Conservation (phyloP, 2,888 invertebrate species). For the Serrognathus titanus region DNA sequence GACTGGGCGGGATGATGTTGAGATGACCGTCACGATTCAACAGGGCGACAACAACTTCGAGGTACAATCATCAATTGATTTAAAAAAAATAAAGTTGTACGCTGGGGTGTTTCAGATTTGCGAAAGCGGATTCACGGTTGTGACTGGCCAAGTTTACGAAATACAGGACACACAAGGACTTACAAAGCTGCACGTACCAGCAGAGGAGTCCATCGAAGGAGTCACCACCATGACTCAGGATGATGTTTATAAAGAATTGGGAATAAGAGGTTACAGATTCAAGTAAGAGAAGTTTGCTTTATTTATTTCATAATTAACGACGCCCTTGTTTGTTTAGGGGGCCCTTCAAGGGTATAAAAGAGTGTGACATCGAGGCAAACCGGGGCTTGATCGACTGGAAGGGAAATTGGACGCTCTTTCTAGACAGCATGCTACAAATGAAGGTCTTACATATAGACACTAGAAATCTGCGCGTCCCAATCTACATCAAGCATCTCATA, state of each 20-base stretch:
- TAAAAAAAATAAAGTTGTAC: not conserved
- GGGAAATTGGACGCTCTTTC: slow-evolving; percentile 83
- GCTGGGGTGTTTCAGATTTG: slow-evolving; percentile 51
- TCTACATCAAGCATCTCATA: slow-evolving; percentile 20
- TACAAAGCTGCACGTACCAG: not conserved
- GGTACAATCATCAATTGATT: slow-evolving; percentile 17
- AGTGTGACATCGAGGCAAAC: slow-evolving; percentile 35
- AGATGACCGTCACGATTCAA: slow-evolving; percentile 31
- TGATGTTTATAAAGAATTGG: slow-evolving; percentile 66
- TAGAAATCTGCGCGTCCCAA: slow-evolving; percentile 69
- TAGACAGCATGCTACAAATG: slow-evolving; percentile 83
- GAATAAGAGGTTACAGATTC: slow-evolving; percentile 62
- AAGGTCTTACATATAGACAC: slow-evolving; percentile 67
- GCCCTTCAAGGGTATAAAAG: slow-evolving; percentile 28
- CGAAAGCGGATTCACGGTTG: slow-evolving; percentile 64
- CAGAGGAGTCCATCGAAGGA: not conserved
- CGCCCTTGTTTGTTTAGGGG: slow-evolving; percentile 25
- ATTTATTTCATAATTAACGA: slow-evolving; percentile 14
- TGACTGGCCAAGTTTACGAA: slow-evolving; percentile 62
- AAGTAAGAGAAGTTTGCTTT: slow-evolving; percentile 57
- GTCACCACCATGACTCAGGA: slow-evolving; percentile 49
- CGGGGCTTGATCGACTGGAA: slow-evolving; percentile 63
- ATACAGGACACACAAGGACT: slow-evolving; percentile 22
- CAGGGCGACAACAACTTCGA: slow-evolving; percentile 36
- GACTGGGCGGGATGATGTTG: slow-evolving; percentile 42